Base-by-base conservation (phyloP, 2,797 vertebrate species). In the Pseudomugil gertrudae region DNA sequence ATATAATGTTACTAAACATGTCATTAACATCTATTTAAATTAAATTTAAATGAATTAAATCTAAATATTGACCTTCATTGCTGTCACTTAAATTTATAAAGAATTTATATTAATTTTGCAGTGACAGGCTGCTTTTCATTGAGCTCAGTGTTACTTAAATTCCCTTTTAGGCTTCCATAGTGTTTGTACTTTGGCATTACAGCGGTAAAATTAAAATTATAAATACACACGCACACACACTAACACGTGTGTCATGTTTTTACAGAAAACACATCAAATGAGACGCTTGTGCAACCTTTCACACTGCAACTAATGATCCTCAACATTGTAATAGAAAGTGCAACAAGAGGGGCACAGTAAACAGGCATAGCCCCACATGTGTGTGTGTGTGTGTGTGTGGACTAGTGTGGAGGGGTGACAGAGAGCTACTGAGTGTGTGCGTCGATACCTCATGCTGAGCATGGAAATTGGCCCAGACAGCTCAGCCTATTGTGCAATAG, bases 401-500 rank as follows among this genome's bases (percentile, higher is more conserved):
- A 38, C 36, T 15, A 33, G 57, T 32, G 24, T 13, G 50, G 59
- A 57, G 70, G 71, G 51, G 80, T 43, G 69, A 63, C 60, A 81
- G 82, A 78, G 74, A 64, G 80, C 78, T 74, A 65, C 80, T 74
- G 80, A 57, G 84, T 74, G 86, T 86, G 84, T 84, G 84, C 89
- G 88, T 82, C 81, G 85, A 89, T 95, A 94, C 96, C 96, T 96
- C 96, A 98, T 96, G 97, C 96, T 97, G 96, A 96, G 97, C 96
- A 97, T 97, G 96, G 95, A 97, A 99, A 98, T 97, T 95, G 95
- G 95, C 95, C 95, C 95, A 96, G 96, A 98, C 97, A 98, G 95
- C 95, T 95, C 92, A 86, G 92, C 87, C 96, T 94, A 95, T 99
- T 98, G 96, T 99, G 94, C 84, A 86, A 84, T 80, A 93, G 95